These are phyloP conservation scores for Monochamus saltuarius DNA, from an alignment of 1,140 invertebrate species.

Conservation along the genomic window DNA sequence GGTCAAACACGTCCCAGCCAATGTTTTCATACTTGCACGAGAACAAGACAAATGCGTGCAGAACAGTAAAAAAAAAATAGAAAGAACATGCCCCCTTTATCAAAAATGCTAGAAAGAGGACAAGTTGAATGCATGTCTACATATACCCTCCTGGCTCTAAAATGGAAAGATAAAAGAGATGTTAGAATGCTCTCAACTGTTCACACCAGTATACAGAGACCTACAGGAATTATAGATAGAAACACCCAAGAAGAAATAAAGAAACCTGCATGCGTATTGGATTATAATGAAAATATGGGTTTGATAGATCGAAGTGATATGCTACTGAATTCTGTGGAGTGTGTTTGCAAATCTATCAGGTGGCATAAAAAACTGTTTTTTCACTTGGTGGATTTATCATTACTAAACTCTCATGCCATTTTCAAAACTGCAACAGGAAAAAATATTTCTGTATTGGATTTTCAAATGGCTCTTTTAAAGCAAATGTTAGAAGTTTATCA, in stretches of 20 bases:
- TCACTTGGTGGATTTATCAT: too few species aligned
- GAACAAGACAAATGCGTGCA: background rate
- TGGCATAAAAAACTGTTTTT: too few species aligned
- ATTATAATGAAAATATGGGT: too few species aligned
- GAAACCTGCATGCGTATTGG: too few species aligned
- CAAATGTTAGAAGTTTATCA: too few species aligned
- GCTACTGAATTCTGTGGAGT: too few species aligned
- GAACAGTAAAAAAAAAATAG: slow-evolving; percentile 1
- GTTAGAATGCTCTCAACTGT: background rate
- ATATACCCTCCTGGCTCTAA: background rate
- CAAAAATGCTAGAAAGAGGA: slow-evolving; percentile 4
- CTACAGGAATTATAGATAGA: too few species aligned
- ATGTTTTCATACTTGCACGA: background rate
- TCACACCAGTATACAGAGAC: too few species aligned
- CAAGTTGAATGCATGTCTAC: background rate
- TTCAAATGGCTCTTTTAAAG: too few species aligned
- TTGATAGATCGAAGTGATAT: too few species aligned
- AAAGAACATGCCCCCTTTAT: slow-evolving; percentile 2
- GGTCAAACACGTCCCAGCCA: background rate
- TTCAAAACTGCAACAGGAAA: slow-evolving; percentile 5
- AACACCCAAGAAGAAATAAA: background rate
- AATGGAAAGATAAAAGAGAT: slow-evolving; percentile 10
- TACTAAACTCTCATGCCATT: background rate
- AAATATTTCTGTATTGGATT: too few species aligned
- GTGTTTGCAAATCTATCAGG: too few species aligned